These are phyloP conservation scores for Drosophila fungiperda DNA, from an alignment of 2,888 invertebrate genomes.

Conservation along the genomic window DNA sequence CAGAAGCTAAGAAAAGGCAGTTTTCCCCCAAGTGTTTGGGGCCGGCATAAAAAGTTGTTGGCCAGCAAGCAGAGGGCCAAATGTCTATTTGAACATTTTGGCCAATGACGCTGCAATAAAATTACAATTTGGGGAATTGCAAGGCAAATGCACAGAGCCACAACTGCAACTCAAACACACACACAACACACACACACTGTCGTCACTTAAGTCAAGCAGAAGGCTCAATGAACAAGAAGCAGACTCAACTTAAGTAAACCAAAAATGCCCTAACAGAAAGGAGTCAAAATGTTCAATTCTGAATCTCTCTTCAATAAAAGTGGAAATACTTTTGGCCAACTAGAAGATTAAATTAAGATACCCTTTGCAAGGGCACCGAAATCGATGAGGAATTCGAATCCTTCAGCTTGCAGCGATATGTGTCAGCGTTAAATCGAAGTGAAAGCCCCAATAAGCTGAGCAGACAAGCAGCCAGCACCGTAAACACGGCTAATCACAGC, in stretches of 20 bases:
- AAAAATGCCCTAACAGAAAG: conserved; percentile 19
- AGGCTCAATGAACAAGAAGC: conserved; percentile 25
- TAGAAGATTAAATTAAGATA: neutral
- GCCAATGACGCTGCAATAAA: conserved; percentile 80
- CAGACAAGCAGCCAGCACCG: conserved; percentile 8
- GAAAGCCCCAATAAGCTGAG: conserved; percentile 60
- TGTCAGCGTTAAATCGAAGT: conserved; percentile 77
- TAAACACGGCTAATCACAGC: neutral
- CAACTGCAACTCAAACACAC: conserved; percentile 25
- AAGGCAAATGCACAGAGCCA: conserved; percentile 64
- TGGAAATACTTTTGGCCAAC: too few relatives aligned
- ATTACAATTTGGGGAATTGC: conserved; percentile 79
- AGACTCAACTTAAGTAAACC: conserved; percentile 30
- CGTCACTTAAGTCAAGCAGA: conserved; percentile 58
- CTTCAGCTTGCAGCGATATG: conserved; percentile 67
- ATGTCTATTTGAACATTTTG: conserved; percentile 77
- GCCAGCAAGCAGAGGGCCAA: conserved; percentile 29
- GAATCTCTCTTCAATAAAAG: neutral
- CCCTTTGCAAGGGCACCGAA: neutral
- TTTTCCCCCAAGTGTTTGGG: conserved; percentile 46
- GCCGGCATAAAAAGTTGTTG: conserved; percentile 51
- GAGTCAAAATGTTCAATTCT: neutral
- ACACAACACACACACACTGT: conserved; percentile 21
- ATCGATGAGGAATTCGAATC: conserved; percentile 26
- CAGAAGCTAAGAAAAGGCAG: conserved; percentile 12